phyloP scores from a whole-genome alignment of 2,113 vertebrate species.

The Fulica atra region DNA sequence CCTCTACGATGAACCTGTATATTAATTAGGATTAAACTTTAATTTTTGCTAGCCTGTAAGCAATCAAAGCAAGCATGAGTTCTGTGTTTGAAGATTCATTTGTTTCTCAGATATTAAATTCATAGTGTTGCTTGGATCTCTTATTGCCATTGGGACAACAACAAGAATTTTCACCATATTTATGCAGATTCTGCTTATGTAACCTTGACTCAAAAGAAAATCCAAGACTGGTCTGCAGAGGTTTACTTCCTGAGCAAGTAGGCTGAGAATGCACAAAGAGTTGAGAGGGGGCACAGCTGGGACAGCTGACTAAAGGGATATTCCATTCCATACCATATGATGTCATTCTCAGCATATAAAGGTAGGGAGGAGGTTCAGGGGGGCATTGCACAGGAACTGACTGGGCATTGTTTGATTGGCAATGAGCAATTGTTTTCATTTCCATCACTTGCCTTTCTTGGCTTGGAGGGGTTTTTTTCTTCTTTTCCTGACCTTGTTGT shows the following conservation, averaged over 20 bases:
- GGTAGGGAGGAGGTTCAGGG: background rate
- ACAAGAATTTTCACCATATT: background rate
- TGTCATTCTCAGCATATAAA: background rate
- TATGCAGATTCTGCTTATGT: background rate
- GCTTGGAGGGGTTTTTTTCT: background rate
- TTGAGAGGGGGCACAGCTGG: background rate
- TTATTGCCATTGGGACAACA: background rate
- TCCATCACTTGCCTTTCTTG: background rate
- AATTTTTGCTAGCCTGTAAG: background rate
- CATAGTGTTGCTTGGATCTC: background rate
- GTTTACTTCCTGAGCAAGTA: background rate
- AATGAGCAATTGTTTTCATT: background rate
- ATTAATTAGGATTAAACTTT: background rate
- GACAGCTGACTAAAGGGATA: background rate
- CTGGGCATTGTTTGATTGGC: accelerated
- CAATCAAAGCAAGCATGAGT: background rate
- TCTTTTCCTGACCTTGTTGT: background rate
- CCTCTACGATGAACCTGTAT: background rate
- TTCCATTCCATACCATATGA: background rate
- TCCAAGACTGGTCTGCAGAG: background rate
- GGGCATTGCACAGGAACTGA: background rate
- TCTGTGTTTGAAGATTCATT: background rate
- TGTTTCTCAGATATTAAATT: background rate
- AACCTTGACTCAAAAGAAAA: background rate
- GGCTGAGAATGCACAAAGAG: background rate